phyloP scores from a whole-genome alignment of 2,888 invertebrate genomes.

The Ellobium chinense region DNA sequence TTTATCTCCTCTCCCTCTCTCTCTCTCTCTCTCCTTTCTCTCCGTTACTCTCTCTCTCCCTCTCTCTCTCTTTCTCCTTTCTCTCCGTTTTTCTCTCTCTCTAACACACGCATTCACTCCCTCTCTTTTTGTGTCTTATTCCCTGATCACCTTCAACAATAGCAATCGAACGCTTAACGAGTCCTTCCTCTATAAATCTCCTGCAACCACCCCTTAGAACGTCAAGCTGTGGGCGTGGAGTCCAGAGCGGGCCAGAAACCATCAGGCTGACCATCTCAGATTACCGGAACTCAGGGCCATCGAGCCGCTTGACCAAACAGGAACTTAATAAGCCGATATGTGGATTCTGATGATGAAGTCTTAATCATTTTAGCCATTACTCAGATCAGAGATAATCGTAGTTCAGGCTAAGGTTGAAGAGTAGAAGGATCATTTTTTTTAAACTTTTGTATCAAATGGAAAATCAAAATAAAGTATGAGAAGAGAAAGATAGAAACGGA shows the following conservation, averaged over 20 bases:
- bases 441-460: no score
- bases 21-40: neutral
- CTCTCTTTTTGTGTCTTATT: neutral
- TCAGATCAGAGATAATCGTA: conserved; percentile 14
- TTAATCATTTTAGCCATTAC: conserved; percentile 1
- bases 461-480: no score
- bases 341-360: neutral
- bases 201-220: no score
- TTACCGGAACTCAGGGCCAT: neutral
- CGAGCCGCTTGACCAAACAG: conserved; percentile 20
- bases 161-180: neutral
- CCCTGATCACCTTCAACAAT: neutral
- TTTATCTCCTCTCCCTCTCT: neutral
- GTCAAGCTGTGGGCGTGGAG: no score
- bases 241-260: conserved; percentile 1
- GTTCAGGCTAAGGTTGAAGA: no score
- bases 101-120: neutral
- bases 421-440: no score
- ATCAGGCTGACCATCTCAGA: conserved; percentile 19
- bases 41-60: neutral
- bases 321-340: neutral
- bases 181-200: neutral
- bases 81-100: conserved; percentile 15
- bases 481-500: no score
- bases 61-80: conserved; percentile 12